These are phyloP conservation scores for Illadopsis cleaveri DNA, from an alignment of 2,113 vertebrate species.

Conservation along the genomic window DNA sequence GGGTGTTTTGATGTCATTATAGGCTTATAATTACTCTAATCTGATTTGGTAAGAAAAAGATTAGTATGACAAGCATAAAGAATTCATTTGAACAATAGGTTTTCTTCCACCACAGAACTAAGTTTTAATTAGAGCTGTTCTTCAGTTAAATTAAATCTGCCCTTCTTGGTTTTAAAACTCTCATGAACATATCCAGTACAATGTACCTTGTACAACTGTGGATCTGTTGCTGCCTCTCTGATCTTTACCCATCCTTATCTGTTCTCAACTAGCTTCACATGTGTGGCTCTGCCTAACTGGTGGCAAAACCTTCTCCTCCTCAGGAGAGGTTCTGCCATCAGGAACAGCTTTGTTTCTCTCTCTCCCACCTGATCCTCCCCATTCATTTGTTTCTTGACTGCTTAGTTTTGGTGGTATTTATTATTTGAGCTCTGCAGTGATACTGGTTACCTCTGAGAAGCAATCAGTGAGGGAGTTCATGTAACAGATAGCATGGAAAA, in stretches of 20 bases:
- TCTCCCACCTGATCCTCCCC: not conserved
- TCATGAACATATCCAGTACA: not conserved
- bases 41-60: conserved; percentile 51
- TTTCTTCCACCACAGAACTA: conserved; percentile 18
- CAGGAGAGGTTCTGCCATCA: not conserved
- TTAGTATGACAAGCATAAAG: conserved; percentile 22
- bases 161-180: not conserved
- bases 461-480: not conserved
- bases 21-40: conserved; percentile 54
- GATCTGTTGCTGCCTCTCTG: not conserved
- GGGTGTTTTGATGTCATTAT: conserved; percentile 41
- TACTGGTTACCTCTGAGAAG: not conserved
- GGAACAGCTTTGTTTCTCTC: not conserved
- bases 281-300: not conserved
- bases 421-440: not conserved
- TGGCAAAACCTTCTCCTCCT: not conserved
- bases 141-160: conserved; percentile 41
- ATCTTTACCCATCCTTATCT: not conserved
- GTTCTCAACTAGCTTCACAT: not conserved
- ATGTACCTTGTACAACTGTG: not conserved
- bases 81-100: conserved; percentile 47
- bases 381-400: not conserved
- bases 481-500: not conserved
- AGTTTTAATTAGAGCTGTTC: conserved; percentile 50
- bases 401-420: not conserved